Base-by-base conservation (phyloP, 2,797 vertebrate species). In the Odontamblyopus lacepedii region DNA sequence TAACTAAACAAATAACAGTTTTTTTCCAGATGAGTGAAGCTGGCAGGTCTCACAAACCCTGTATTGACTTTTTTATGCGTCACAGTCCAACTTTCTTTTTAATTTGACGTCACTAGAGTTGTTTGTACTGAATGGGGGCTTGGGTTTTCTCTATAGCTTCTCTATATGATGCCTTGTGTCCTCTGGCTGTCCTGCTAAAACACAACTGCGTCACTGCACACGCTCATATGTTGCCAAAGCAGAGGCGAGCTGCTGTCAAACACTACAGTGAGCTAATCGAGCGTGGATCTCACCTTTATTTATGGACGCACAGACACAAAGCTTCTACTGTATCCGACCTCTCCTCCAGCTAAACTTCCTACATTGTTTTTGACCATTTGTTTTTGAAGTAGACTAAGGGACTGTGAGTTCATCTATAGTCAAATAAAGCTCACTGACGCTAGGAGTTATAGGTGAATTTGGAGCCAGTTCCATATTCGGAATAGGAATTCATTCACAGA, bases 141-240 rank as follows among this genome's bases (percentile, higher is more conserved):
- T 71, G 73, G 69, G 79, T 77, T 75, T 80, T 35, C 78, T 51
- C 83, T 88, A 79, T 69, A 72, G 77, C 76, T 82, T 66, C 82
- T 85, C 70, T 38, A 38, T 56, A 68, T 27, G 66, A 2, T 7
- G 72, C 77, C 77, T 78, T 78, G 73, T 89, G 82, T 85, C 86
- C 7, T n/a, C 51, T 72, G 59, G 60, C 38, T 26, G 27, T 68
- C 69, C 69, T 30, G 51, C n/a, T 61, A 5, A 5, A 75, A 67
- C 29, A 75, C 61, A 63, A 11, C 81, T 88, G 88, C 79, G 84
- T 91, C 88, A 90, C 74, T 26, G n/a, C 74, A 62, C 74, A 0
- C 30, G 74, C 72, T 56, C 26, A 32, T 19, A 7, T 88, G 89
- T 91, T 92, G 88, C 87, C 90, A 92, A 91, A 91, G 89, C 88